Percentiles rank a stretch among this genome's conserved stretches.
Evolutionary conservation across 2,797 vertebrate species (phyloP).

Genomic region (Rhinatrema bivittatum): DNA sequence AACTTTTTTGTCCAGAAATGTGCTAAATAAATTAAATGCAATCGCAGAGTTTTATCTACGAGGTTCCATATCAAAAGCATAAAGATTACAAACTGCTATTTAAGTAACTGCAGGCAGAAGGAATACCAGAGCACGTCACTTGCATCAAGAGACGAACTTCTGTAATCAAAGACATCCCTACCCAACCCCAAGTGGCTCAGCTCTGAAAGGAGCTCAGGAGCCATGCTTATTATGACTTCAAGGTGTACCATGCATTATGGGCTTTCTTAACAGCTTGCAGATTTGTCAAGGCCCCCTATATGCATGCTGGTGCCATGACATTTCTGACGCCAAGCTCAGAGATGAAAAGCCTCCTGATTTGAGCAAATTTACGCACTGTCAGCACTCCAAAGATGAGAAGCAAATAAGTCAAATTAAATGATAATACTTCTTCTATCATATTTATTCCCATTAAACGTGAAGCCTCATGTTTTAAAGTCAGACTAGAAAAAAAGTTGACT

Average conservation of each 20-base stretch:
- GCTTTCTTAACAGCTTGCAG: conserved; percentile 18
- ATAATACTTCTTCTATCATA: conserved; percentile 13
- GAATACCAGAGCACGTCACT: too few species aligned
- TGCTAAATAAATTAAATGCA: too few species aligned
- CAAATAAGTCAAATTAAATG: conserved; percentile 14
- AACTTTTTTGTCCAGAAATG: too few species aligned
- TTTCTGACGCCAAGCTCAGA: conserved; percentile 14
- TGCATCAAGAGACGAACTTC: too few species aligned
- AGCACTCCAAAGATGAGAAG: conserved; percentile 21
- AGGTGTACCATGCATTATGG: not conserved
- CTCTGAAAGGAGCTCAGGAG: too few species aligned
- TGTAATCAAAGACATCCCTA: too few species aligned
- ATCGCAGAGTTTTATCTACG: too few species aligned
- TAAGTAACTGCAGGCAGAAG: too few species aligned
- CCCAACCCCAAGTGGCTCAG: too few species aligned
- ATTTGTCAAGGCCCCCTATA: conserved; percentile 25
- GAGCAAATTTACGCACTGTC: conserved; percentile 27
- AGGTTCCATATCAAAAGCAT: too few species aligned
- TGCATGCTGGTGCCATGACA: conserved; percentile 13
- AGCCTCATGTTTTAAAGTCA: conserved; percentile 15
- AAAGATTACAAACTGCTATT: too few species aligned
- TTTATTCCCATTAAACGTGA: conserved; percentile 15
- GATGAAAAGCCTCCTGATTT: conserved; percentile 26
- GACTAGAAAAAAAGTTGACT: conserved; percentile 13
- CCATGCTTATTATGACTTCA: too few species aligned